Conservation (phyloP, 2,113 vertebrate species). For the Condylura cristata region DNA sequence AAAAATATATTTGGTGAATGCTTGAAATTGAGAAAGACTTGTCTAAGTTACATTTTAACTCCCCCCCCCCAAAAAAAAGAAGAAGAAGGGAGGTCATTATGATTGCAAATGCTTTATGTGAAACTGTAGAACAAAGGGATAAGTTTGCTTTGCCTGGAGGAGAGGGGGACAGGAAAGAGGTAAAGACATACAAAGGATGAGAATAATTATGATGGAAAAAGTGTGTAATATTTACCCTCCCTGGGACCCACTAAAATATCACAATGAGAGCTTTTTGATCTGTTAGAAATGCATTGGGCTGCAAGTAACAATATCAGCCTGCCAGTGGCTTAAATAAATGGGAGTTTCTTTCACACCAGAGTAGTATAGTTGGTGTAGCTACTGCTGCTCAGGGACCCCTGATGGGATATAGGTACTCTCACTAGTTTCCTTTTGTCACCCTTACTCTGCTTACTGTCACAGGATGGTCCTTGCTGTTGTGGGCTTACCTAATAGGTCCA, state of each 20-base stretch:
- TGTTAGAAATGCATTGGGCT: background rate
- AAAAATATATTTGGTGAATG: background rate
- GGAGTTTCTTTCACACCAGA: background rate
- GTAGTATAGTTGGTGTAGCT: rapidly evolving
- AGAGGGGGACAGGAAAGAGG: background rate
- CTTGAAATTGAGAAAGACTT: background rate
- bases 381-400: background rate
- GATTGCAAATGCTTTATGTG: background rate
- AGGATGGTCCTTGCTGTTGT: background rate
- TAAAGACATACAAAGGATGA: background rate
- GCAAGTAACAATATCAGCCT: background rate
- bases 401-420: background rate
- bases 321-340: background rate
- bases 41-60: background rate
- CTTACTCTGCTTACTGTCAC: background rate
- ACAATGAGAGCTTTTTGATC: background rate
- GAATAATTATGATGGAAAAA: background rate
- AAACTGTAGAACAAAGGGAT: background rate
- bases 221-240: background rate
- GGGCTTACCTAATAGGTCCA: background rate
- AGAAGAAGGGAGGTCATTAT: background rate
- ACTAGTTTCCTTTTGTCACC: background rate
- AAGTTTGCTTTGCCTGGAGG: conserved; percentile 3
- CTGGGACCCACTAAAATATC: background rate
- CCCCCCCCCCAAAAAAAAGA: too few relatives aligned